These are phyloP conservation scores for Patella pellucida DNA, from an alignment of 2,888 invertebrate genomes.

Conservation along the genomic window DNA sequence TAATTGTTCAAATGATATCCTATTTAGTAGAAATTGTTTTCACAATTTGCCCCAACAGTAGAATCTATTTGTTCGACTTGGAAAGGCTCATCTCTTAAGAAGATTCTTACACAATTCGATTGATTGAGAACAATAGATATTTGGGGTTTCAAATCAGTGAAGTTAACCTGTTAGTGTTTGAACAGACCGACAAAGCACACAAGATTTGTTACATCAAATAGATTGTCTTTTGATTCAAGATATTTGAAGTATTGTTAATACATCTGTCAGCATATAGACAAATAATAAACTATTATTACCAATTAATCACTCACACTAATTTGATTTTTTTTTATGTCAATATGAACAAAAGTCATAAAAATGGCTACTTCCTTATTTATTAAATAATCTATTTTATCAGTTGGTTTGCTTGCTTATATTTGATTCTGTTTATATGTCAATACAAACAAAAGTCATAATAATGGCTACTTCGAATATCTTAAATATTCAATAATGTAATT, in stretches of 20 bases:
- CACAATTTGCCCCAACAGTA: constrained; percentile 37
- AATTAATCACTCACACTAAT: no score
- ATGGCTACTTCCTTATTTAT: no score
- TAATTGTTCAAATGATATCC: constrained; percentile 14
- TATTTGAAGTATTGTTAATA: constrained; percentile 1
- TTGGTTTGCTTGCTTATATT: no score
- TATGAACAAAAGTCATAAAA: no score
- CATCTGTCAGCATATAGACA: background rate
- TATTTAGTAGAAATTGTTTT: constrained; percentile 33
- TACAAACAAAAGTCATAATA: no score
- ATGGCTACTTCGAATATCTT: no score
- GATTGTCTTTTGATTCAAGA: background rate
- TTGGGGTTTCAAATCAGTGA: background rate
- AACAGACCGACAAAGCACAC: constrained; percentile 7
- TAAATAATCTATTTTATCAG: no score
- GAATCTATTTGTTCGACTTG: constrained; percentile 30
- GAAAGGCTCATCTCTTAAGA: constrained; percentile 21
- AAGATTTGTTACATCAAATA: background rate
- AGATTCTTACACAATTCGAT: constrained; percentile 17
- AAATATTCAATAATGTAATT: no score
- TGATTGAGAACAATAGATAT: background rate
- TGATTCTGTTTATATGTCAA: no score
- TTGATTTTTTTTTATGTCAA: no score
- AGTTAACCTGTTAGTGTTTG: constrained; percentile 6
- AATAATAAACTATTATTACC: background rate